phyloP scores from a whole-genome alignment of 92 coral and sea anemone species.

The Heliopora coerulea region DNA sequence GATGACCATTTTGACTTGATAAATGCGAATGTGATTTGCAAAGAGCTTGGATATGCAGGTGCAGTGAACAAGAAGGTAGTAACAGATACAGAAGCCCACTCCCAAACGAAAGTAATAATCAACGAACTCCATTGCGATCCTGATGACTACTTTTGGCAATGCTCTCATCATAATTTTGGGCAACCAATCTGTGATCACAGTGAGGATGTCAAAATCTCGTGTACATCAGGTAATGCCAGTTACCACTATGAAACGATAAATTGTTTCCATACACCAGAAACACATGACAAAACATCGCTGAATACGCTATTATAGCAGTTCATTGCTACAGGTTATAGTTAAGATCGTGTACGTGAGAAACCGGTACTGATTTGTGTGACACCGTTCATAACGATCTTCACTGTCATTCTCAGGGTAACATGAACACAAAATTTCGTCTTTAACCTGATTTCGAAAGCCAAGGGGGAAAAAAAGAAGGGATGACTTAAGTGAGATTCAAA shows the following conservation, averaged over 20 bases:
- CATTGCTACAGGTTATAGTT: no score
- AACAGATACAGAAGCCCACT: background rate
- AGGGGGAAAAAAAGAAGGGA: no score
- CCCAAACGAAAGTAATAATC: background rate
- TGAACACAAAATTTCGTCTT: no score
- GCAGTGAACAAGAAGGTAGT: background rate
- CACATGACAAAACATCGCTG: no score
- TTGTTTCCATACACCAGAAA: background rate
- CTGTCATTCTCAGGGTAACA: no score
- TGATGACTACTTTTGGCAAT: background rate
- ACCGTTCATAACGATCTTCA: no score
- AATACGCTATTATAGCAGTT: no score
- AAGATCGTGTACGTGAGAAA: no score
- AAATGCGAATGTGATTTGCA: background rate
- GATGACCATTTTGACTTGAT: background rate
- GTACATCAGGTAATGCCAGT: background rate
- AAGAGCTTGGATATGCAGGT: conserved; percentile 1
- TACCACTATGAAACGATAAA: background rate
- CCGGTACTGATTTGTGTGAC: no score
- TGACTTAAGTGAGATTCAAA: no score
- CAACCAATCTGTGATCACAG: background rate
- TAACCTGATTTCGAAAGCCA: no score
- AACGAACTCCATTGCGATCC: background rate
- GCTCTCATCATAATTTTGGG: background rate
- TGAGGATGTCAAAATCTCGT: background rate